These are phyloP conservation scores for Echinops telfairi DNA, from an alignment of 2,113 vertebrate species.

Conservation along the genomic window DNA sequence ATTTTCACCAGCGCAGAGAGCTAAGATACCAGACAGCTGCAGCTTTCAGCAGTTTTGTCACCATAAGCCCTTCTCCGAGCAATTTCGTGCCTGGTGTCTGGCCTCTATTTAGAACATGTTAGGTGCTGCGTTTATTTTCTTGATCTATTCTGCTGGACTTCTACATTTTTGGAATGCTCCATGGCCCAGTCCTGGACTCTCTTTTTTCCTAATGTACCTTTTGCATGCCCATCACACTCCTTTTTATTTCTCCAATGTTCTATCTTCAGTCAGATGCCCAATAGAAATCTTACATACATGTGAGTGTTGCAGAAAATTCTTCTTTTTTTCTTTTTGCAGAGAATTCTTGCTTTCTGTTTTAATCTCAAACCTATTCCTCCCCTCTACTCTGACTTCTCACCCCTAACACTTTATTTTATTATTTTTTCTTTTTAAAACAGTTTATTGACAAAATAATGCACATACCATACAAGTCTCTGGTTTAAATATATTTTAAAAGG, in stretches of 20 bases:
- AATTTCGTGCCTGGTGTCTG: neutral
- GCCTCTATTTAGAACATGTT: neutral
- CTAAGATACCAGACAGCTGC: neutral
- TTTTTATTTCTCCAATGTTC: neutral
- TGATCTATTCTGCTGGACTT: neutral
- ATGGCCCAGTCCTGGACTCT: neutral
- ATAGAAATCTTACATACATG: neutral
- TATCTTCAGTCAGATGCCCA: neutral
- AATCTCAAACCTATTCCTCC: neutral
- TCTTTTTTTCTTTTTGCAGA: neutral
- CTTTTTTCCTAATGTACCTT: neutral
- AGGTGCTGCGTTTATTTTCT: neutral
- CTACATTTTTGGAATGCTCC: neutral
- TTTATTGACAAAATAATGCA: too few species aligned
- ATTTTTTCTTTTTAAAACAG: too few species aligned
- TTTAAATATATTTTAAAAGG: too few species aligned
- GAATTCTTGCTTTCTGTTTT: neutral
- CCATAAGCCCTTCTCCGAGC: conserved; percentile 40
- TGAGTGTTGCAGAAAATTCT: neutral
- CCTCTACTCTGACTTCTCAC: too few species aligned
- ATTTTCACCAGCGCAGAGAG: neutral
- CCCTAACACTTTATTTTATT: too few species aligned
- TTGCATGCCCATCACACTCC: neutral
- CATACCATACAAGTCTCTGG: too few species aligned
- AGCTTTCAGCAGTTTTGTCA: neutral